A percentile compares a stretch with the other conserved stretches of the same genome.
Evolutionary conservation across 2,888 invertebrate genomes (phyloP).

Genomic region (Scaptomyza caliginosa): DNA sequence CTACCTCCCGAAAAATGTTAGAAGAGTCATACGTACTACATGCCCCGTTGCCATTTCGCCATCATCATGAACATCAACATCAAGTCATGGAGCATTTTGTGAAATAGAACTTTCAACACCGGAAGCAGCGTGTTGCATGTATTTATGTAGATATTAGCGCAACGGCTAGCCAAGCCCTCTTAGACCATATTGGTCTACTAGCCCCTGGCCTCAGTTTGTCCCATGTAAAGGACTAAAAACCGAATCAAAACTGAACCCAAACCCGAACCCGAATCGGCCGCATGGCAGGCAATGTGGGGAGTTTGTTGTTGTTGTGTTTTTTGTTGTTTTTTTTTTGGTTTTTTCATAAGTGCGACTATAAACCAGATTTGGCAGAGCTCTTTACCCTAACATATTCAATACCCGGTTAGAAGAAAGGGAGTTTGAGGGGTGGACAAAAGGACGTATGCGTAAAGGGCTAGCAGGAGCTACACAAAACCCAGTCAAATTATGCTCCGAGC

Average conservation of each 20-base stretch:
- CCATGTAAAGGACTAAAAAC: constrained; percentile 21
- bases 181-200: constrained; percentile 19
- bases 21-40: constrained; percentile 1
- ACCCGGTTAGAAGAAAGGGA: constrained; percentile 3
- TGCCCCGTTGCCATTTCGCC: constrained; percentile 13
- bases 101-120: constrained; percentile 79
- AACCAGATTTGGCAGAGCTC: constrained; percentile 71
- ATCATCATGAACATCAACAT: constrained; percentile 53
- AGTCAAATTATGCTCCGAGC: constrained; percentile 46
- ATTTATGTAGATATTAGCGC: constrained; percentile 79
- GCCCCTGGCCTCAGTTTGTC: constrained; percentile 15
- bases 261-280: not conserved
- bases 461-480: constrained; percentile 15
- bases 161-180: constrained; percentile 45
- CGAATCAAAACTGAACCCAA: constrained; percentile 39
- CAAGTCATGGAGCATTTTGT: constrained; percentile 69
- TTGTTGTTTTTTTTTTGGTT: constrained; percentile 20
- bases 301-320: constrained; percentile 37
- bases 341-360: constrained; percentile 71
- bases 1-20: not conserved
- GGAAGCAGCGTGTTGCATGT: constrained; percentile 80
- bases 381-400: constrained; percentile 58
- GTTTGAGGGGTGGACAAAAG: constrained; percentile 5
- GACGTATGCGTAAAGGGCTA: constrained; percentile 24
- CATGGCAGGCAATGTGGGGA: constrained; percentile 16